Evolutionary conservation across 2,797 vertebrate species (phyloP), one percentile per base, ranked within the genome.

Genomic region (Enteromius unitaeniatus): DNA sequence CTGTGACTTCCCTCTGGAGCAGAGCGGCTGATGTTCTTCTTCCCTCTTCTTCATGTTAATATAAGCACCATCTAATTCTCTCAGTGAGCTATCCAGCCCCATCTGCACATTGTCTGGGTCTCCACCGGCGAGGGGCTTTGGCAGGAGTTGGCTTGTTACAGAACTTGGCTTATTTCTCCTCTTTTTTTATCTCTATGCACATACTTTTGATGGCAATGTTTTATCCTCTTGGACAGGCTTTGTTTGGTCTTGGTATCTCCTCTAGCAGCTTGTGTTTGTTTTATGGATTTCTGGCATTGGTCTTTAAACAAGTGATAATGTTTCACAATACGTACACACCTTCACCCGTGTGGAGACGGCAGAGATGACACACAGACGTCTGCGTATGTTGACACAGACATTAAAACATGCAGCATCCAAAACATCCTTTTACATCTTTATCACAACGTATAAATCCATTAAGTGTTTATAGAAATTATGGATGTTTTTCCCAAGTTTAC

Each of bases 181-280:
- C 77, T 87, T 85, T 93, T 92, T 90, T 93, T 94, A 94, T 95
- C 93, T 94, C 93, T 92, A 88, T 93, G 93, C 93, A 94, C 93
- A 95, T 95, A 94, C 93, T 95, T 95, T 95, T 91, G 93, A 95
- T 89, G 92, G 92, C 91, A 89, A 88, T 92, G 90, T 95, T 94
- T 95, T 95, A 95, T 95, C 94, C 93, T 92, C 90, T 92, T 91
- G 89, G 91, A 91, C 91, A 90, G 92, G 92, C 92, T 95, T 94
- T 95, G 95, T 95, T 96, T 95, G 93, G 93, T 94, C 93, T 94
- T 93, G 92, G 94, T 95, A 95, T 95, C 95, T 95, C 92, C 92
- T 93, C 93, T 90, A 85, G 89, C 95, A 96, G 94, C 93, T 93
- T 95, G 93, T 94, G 93, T 95, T 95, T 95, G 92, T 91, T 95